phyloP scores from a whole-genome alignment of 37 sponge, comb jelly and placozoan genomes.

The Eunapius fragilis region DNA sequence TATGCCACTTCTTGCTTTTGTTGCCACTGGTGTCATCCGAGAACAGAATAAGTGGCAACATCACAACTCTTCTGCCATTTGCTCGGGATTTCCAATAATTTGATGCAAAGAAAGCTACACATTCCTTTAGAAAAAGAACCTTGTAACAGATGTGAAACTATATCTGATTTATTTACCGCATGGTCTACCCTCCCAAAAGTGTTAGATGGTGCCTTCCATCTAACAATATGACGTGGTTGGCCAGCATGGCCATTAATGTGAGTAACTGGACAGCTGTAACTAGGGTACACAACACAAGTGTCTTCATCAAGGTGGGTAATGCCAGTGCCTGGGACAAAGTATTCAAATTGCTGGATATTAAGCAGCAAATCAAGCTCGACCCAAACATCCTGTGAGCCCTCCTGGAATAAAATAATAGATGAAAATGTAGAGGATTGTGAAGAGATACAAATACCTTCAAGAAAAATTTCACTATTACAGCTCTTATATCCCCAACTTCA shows the following conservation, averaged over 20 bases:
- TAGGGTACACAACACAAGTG: neutral
- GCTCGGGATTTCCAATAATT: neutral
- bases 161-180: neutral
- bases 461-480: neutral
- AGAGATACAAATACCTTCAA: neutral
- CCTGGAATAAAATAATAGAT: neutral
- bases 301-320: neutral
- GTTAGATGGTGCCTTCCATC: neutral
- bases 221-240: neutral
- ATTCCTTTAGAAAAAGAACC: neutral
- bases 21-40: constrained; percentile 23
- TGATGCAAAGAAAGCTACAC: neutral
- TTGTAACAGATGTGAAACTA: neutral
- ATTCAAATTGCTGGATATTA: neutral
- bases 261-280: neutral
- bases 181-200: neutral
- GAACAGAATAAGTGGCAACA: constrained; percentile 3
- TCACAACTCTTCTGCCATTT: constrained; percentile 4
- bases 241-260: neutral
- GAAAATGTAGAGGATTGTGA: too few relatives aligned
- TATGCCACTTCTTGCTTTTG: constrained; percentile 18
- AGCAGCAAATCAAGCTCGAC: neutral
- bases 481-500: neutral
- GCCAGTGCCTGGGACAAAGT: neutral
- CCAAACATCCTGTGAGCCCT: neutral